A percentile compares a stretch with the other conserved stretches of the same genome.
These are phyloP conservation scores for Heterotis niloticus DNA, from an alignment of 2,113 vertebrate genomes.

Conservation along the genomic window DNA sequence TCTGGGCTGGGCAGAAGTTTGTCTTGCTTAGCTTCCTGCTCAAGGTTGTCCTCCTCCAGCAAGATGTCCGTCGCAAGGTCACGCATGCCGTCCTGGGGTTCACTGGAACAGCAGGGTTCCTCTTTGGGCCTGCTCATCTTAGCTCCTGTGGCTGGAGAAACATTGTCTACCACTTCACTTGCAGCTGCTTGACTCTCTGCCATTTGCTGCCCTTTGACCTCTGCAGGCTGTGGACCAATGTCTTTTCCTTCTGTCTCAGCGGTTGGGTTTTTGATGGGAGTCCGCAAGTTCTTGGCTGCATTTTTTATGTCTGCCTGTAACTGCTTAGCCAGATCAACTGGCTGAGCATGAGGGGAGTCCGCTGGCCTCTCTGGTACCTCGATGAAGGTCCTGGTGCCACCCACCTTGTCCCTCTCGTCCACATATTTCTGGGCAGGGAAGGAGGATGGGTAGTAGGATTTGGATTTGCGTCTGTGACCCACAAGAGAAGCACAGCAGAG, in stretches of 20 bases:
- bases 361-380: slow-evolving; percentile 71
- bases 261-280: slow-evolving; percentile 51
- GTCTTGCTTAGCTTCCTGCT: slow-evolving; percentile 29
- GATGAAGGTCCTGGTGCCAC: slow-evolving; percentile 67
- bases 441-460: slow-evolving; percentile 83
- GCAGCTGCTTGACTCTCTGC: slow-evolving; percentile 35
- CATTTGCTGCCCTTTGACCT: slow-evolving; percentile 31
- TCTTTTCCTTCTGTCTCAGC: slow-evolving; percentile 33
- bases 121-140: slow-evolving; percentile 28
- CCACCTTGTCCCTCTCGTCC: slow-evolving; percentile 74
- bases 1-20: slow-evolving; percentile 33
- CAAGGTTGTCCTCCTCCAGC: not conserved
- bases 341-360: slow-evolving; percentile 46
- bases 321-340: slow-evolving; percentile 67
- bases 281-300: slow-evolving; percentile 76
- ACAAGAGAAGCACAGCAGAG: slow-evolving; percentile 73
- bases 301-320: slow-evolving; percentile 82
- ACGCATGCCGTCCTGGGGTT: slow-evolving; percentile 28
- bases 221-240: slow-evolving; percentile 26
- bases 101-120: slow-evolving; percentile 21
- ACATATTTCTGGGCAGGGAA: slow-evolving; percentile 90
- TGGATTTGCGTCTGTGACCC: slow-evolving; percentile 76
- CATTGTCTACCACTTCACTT: slow-evolving; percentile 28
- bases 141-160: not conserved
- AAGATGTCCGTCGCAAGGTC: slow-evolving; percentile 17